Evolutionary conservation across 2,888 invertebrate genomes (phyloP), one percentile per base, ranked within the genome.

Genomic region (Tribolium freemani): DNA sequence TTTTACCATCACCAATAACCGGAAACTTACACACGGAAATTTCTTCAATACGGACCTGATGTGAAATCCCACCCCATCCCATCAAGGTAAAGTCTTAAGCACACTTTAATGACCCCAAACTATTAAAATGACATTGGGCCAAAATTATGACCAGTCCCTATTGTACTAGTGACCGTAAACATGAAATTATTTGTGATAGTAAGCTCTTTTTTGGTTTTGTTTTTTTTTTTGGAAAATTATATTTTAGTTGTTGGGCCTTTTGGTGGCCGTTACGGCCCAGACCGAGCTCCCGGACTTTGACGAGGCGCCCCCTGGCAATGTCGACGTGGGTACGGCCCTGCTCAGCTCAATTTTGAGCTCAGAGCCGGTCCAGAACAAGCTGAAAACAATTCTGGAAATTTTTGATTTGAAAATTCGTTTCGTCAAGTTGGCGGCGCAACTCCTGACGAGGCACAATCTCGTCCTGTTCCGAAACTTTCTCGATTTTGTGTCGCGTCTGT

Each of bases 391-490:
- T 1, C 75, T 76, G 45, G 78, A 81, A 44, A 5, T 80, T 0
- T 67, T 81, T 9, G 78, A 82, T 26, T 57, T 83, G 1, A 83
- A 83, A 68, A 54, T 80, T 5, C 75, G 81, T 1, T 44, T 78
- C 3, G 67, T 78, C 5, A 72, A 75, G 56, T 78, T 81, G 26
- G 38, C 82, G n/a, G 61, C 73, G 2, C 77, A 80, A 0, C 69
- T 83, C 5, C 79, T 79, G 57, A 81, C 80, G 10, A 70, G 77
- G 2, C 82, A 83, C n/a, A 83, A 83, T 50, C 68, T 83, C 6
- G 16, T 74, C 6, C 61, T 81, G 21, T n/a, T 80, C 9, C 77
- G 79, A 9, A 45, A 45, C 30, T 3, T 67, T 13, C 68, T 72
- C 9, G 72, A 72, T 51, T 60, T 61, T 5, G 53, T 68, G 5